Conservation (phyloP, 2,888 invertebrate species). For the Leptinotarsa juncta region DNA sequence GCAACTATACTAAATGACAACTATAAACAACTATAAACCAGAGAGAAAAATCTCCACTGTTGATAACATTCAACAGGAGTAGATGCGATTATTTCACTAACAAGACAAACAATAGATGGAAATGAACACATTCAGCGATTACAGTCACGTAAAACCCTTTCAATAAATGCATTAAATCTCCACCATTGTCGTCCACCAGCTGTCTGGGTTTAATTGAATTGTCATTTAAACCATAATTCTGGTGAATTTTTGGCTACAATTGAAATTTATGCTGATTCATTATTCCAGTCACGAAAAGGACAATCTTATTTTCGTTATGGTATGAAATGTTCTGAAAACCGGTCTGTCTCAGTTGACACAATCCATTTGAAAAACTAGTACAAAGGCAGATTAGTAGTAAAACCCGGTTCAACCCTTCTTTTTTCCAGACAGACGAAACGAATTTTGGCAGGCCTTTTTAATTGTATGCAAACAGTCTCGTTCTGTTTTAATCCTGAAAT, state of each 20-base stretch:
- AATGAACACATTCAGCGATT: background rate
- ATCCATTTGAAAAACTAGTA: constrained; percentile 16
- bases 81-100: background rate
- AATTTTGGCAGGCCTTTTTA: constrained; percentile 9
- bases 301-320: constrained; percentile 16
- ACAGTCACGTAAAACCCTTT: constrained; percentile 12
- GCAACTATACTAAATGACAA: too few relatives aligned
- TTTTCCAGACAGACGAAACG: constrained; percentile 3
- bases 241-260: background rate
- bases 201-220: constrained; percentile 13
- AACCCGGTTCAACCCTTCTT: background rate
- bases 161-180: constrained; percentile 15
- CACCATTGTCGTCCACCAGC: background rate
- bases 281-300: constrained; percentile 3
- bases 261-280: background rate
- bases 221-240: background rate
- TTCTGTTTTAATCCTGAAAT: constrained; percentile 16
- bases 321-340: background rate
- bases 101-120: constrained; percentile 1
- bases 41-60: too few relatives aligned
- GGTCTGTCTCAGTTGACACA: background rate
- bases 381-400: constrained; percentile 9
- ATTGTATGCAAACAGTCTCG: constrained; percentile 5
- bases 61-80: background rate
- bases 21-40: too few relatives aligned